Conservation (phyloP, 1,140 invertebrate species). For the Trialeurodes vaporariorum region DNA sequence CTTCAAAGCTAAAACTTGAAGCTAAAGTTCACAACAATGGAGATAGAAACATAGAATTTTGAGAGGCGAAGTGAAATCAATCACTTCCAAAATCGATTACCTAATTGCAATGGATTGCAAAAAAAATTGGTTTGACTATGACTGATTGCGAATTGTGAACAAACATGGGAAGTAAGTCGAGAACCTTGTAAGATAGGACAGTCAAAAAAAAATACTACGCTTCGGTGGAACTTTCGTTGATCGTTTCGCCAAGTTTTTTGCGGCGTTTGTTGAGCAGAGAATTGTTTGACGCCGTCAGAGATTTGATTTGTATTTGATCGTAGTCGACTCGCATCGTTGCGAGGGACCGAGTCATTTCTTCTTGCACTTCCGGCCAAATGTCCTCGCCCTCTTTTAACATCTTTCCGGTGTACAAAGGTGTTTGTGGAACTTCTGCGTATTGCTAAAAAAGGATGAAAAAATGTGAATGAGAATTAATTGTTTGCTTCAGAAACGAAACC, state of each 20-base stretch:
- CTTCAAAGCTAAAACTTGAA: too few species aligned
- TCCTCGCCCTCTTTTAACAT: slow-evolving; percentile 82
- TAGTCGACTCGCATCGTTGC: slow-evolving; percentile 95
- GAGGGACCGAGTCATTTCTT: slow-evolving; percentile 94
- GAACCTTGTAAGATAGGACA: too few species aligned
- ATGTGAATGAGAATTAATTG: slow-evolving; percentile 11
- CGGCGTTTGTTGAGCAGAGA: slow-evolving; percentile 76
- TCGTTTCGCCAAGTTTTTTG: slow-evolving; percentile 41
- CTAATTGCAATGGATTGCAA: too few species aligned
- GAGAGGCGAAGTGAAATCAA: too few species aligned
- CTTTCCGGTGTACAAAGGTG: slow-evolving; percentile 78
- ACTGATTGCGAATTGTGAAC: too few species aligned
- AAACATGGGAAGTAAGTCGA: too few species aligned
- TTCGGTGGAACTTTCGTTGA: not conserved
- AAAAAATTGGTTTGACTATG: too few species aligned
- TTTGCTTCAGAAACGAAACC: too few species aligned
- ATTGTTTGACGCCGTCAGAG: slow-evolving; percentile 82
- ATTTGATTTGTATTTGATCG: slow-evolving; percentile 78
- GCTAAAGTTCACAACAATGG: too few species aligned
- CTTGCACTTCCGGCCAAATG: slow-evolving; percentile 91
- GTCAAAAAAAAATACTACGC: too few species aligned
- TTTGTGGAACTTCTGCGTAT: slow-evolving; percentile 82
- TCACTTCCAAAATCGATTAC: too few species aligned
- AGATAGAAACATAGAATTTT: too few species aligned
- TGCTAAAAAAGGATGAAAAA: slow-evolving; percentile 41